Evolutionary conservation across 2,797 vertebrate genomes (phyloP).

Genomic region (Mormyrus hasselquistii): DNA sequence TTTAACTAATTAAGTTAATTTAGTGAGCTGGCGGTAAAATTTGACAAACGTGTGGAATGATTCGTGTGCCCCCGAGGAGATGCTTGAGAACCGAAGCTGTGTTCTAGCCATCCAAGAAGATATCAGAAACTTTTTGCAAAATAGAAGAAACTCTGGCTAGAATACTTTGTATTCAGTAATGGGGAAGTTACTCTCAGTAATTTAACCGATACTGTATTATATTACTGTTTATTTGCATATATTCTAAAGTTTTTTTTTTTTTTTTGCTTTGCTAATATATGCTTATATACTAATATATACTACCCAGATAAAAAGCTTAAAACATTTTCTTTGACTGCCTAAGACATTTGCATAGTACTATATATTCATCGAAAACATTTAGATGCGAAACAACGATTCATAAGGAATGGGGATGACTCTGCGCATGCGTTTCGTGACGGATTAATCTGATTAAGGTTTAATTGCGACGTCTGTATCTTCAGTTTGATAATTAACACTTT

Average conservation of each 20-base stretch:
- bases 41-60: background rate
- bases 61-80: background rate
- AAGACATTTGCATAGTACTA: background rate
- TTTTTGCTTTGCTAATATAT: background rate
- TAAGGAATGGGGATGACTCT: background rate
- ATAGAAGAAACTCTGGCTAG: background rate
- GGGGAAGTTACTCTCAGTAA: background rate
- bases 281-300: background rate
- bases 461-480: background rate
- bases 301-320: background rate
- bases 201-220: background rate
- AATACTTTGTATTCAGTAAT: background rate
- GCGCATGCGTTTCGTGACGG: background rate
- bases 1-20: background rate
- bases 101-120: background rate
- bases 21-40: background rate
- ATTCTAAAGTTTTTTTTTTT: background rate
- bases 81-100: background rate
- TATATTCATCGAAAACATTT: background rate
- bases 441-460: background rate
- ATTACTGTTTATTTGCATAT: background rate
- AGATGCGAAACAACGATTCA: background rate
- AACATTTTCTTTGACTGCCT: background rate
- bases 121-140: background rate
- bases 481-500: background rate